These are phyloP conservation scores for Drosophila eugracilis DNA, from an alignment of 1,140 invertebrate genomes.

Conservation along the genomic window DNA sequence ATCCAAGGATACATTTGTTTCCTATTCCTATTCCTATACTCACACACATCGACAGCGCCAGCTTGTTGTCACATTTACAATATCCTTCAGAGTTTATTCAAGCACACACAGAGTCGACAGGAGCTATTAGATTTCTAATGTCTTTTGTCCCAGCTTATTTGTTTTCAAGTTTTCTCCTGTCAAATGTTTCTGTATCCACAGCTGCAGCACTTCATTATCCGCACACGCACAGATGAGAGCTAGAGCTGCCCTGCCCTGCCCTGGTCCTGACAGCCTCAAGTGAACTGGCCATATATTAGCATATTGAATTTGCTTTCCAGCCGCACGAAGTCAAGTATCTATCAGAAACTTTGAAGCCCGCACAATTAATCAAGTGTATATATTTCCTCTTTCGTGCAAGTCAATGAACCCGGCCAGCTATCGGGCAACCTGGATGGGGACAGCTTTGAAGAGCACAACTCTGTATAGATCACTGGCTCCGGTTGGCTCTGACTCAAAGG, in stretches of 20 bases:
- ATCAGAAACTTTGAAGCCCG: conserved; percentile 27
- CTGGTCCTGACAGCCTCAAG: conserved; percentile 65
- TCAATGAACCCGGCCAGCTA: background rate
- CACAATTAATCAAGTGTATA: conserved; percentile 66
- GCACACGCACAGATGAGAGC: conserved; percentile 10
- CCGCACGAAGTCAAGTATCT: conserved; percentile 53
- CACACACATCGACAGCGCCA: conserved; percentile 17
- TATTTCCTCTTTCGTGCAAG: conserved; percentile 1
- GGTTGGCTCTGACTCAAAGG: background rate
- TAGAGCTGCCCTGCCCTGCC: conserved; percentile 6
- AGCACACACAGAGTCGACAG: conserved; percentile 46
- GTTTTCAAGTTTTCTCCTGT: conserved; percentile 69
- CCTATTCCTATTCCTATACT: conserved; percentile 7
- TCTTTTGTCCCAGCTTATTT: conserved; percentile 71
- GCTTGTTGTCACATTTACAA: conserved; percentile 69
- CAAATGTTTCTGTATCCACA: conserved; percentile 64
- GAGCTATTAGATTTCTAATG: conserved; percentile 54
- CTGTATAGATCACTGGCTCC: no score
- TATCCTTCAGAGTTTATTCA: conserved; percentile 64
- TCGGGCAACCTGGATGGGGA: background rate
- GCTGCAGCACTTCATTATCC: conserved; percentile 72
- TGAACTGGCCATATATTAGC: conserved; percentile 69
- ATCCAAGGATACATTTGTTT: conserved; percentile 71
- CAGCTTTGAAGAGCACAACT: no score
- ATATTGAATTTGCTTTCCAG: conserved; percentile 65